Base-by-base conservation (phyloP, 2,888 invertebrate species). In the Stomorhina lunata region DNA sequence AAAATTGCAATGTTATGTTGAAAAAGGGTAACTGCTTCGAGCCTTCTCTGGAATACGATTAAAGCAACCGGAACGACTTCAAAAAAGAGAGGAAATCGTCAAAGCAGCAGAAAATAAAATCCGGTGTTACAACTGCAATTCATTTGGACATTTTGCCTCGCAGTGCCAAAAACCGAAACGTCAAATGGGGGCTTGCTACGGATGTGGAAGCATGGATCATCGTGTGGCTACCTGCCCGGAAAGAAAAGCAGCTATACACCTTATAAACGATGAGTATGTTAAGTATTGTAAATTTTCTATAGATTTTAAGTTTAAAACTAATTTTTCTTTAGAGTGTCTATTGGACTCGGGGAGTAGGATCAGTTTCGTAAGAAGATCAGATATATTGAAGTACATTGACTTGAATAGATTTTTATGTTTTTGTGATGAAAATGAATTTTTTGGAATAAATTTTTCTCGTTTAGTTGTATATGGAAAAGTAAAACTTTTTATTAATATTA, bases 121-220 rank as follows among this genome's bases (percentile, higher is more conserved):
- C 5, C 22, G 76, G 4, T 81, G 81, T 20, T 81, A 76, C 53
- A 76, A 81, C 29, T 81, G 71, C n/a, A 76, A 55, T 34, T 55
- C 53, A 3, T 15, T 69, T 17, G 80, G 80, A 15, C 69, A 80
- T 25, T 75, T 25, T 22, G 73, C 75, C 1, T 9, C 34, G 2
- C 45, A 76, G 1, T 75, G 55, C 27, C 17, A 40, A n/a, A 76
- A 76, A n/a, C 66, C 76, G 4, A 76, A 66, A 40, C 32, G 76
- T 17, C 43, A 77, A 17, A 10, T 59, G 20, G 77, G 72, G 9
- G 72, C 77, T 2, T 76, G 77, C 43, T 77, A 66, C 17, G 77
- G 27, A 5, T 81, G 76, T 12, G 65, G 81, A 10, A 76, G 65
- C 4, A 4, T 27, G 15, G 57, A 32, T 9, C 76, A 76, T 22